Evolutionary conservation across 2,888 invertebrate species (phyloP).

Genomic region (Napeogenes sylphis): DNA sequence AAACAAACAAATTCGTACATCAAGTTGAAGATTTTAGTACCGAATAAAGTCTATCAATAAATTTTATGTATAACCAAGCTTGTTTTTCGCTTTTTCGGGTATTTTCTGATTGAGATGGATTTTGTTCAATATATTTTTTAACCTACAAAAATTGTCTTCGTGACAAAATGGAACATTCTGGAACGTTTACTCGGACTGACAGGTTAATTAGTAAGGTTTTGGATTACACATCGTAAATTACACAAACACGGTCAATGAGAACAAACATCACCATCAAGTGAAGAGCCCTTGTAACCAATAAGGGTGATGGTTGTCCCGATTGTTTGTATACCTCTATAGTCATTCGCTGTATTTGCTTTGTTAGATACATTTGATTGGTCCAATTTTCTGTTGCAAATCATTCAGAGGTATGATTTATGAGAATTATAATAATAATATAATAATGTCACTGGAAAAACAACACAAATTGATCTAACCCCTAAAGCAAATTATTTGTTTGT

Average conservation of each 20-base stretch:
- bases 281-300: slow-evolving; percentile 71
- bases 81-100: slow-evolving; percentile 29
- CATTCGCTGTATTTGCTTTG: slow-evolving; percentile 57
- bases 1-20: slow-evolving; percentile 28
- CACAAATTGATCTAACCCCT: too few species aligned
- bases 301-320: slow-evolving; percentile 60
- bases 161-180: background rate
- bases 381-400: too few species aligned
- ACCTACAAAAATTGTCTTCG: slow-evolving; percentile 1
- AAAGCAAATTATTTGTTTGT: slow-evolving; percentile 14
- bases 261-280: slow-evolving; percentile 58
- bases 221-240: slow-evolving; percentile 69
- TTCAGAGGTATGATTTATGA: too few species aligned
- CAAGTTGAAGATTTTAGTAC: slow-evolving; percentile 37
- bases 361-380: background rate
- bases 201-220: slow-evolving; percentile 59
- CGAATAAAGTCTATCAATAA: slow-evolving; percentile 40
- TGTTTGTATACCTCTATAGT: slow-evolving; percentile 53
- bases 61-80: slow-evolving; percentile 37
- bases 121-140: slow-evolving; percentile 23
- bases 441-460: too few species aligned
- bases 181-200: too few species aligned
- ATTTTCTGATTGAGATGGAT: slow-evolving; percentile 21
- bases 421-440: too few species aligned
- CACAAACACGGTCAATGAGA: slow-evolving; percentile 72